Evolutionary conservation across 2,888 invertebrate genomes (phyloP).

Genomic region (Rotaria magnacalcarata): DNA sequence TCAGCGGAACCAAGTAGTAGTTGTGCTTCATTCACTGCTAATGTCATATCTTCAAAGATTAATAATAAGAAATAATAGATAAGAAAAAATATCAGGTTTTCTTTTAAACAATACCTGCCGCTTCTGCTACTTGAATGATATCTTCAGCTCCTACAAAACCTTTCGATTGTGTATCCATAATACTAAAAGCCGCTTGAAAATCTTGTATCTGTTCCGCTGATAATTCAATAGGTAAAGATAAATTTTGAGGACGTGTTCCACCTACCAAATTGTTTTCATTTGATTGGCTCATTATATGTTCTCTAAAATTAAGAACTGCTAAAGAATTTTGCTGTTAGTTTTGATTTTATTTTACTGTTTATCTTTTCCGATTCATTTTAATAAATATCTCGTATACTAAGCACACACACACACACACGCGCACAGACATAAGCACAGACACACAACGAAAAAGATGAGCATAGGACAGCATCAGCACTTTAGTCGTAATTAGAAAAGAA

Average conservation of each 20-base stretch:
- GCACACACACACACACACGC: neutral
- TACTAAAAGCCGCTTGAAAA: conserved; percentile 23
- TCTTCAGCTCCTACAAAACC: neutral
- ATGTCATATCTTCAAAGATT: neutral
- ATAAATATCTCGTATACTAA: conserved; percentile 13
- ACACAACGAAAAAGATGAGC: neutral
- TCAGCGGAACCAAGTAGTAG: conserved; percentile 19
- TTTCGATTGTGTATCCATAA: conserved; percentile 26
- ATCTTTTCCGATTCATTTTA: neutral
- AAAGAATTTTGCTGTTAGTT: too few species aligned
- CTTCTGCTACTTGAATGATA: neutral
- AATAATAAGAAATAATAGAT: too few species aligned
- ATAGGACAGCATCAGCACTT: neutral
- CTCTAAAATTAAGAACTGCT: too few species aligned
- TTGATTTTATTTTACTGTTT: neutral
- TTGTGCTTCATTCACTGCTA: neutral
- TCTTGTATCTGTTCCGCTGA: neutral
- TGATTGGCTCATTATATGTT: too few species aligned
- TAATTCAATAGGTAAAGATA: neutral
- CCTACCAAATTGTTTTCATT: neutral
- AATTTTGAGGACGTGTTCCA: neutral
- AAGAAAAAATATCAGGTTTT: neutral
- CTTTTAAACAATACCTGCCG: neutral
- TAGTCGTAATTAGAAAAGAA: neutral
- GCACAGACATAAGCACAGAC: too few species aligned